Evolutionary conservation across 2,888 invertebrate species (phyloP), one percentile per base, ranked within the genome.

Genomic region (Tenthredo livida): DNA sequence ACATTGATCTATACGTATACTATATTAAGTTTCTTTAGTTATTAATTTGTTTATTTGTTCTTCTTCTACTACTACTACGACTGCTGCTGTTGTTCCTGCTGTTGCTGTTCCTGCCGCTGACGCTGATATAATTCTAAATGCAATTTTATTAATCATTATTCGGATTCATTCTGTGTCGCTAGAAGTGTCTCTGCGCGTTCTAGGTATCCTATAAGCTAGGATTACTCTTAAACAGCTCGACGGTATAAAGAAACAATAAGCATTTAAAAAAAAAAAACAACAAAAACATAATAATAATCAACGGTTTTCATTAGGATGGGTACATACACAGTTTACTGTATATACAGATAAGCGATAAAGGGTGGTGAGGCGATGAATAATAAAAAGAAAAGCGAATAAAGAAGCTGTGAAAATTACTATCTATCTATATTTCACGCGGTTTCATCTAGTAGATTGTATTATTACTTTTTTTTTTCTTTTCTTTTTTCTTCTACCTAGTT

Each of bases 251-350:
- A 61, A 61, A 25, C 25, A 25, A 25, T 12, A 25, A 25, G 12
- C 25, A 25, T 61, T 21, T 73, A 73, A 43, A 43, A 0, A 73
- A 43, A 21, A 73, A 1, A 73, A 73, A 33, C 33, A 33, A 29
- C 29, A 72, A 0, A 72, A 43, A 21, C 43, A 1, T 21, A 73
- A 73, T 6, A 73, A 15, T 29, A 29, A 67, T 67, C 15, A 73
- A 73, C 72, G 43, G 72, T 73, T 54, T 77, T 77, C 77, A 25
- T 47, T 77, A 61, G 80, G 61, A 80, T 61, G 58, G 80, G 61
- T 25, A 40, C 61, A 61, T 67, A 50, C 88, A 91, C 90, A 88
- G 89, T 91, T 92, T 90, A 91, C 90, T 92, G 92, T 92, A 92
- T 89, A 92, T 91, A 92, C 89, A 33, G 54, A 33, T 40, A 33